Evolutionary conservation across 2,797 vertebrate species (phyloP).

Genomic region (Macroramphosus scolopax): DNA sequence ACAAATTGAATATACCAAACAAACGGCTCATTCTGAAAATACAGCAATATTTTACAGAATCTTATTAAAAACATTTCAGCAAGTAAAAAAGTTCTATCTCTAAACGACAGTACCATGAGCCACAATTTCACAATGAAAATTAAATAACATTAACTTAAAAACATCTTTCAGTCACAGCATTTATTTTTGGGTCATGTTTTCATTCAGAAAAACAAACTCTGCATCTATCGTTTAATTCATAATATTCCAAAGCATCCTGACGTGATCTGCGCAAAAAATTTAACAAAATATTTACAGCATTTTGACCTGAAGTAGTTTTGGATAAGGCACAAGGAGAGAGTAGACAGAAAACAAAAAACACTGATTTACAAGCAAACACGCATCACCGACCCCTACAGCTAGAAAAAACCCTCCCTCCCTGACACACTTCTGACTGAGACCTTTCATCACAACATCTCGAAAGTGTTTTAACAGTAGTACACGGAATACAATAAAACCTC

Average conservation of each 20-base stretch:
- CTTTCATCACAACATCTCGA: conserved; percentile 70
- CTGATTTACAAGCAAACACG: conserved; percentile 74
- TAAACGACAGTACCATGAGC: conserved; percentile 81
- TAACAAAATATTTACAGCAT: conserved; percentile 85
- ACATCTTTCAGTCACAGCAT: conserved; percentile 86
- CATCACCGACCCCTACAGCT: conserved; percentile 78
- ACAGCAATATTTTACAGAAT: conserved; percentile 80
- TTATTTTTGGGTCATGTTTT: conserved; percentile 81
- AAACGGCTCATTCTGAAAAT: conserved; percentile 80
- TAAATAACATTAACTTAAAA: conserved; percentile 84
- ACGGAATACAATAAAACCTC: conserved; percentile 68
- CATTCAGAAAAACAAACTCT: conserved; percentile 70
- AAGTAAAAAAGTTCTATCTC: conserved; percentile 70
- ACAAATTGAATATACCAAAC: conserved; percentile 77
- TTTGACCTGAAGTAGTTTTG: conserved; percentile 92
- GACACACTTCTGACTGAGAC: conserved; percentile 78
- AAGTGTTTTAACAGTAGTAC: conserved; percentile 83
- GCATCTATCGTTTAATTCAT: conserved; percentile 68
- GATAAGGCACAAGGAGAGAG: conserved; percentile 97
- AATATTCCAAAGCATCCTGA: conserved; percentile 73
- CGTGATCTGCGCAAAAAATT: conserved; percentile 77
- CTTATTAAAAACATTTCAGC: conserved; percentile 74
- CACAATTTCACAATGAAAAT: conserved; percentile 82
- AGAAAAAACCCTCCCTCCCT: conserved; percentile 77
- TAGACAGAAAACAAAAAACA: conserved; percentile 67